These are phyloP conservation scores for Phainopepla nitens DNA, from an alignment of 2,113 vertebrate species.

Conservation along the genomic window DNA sequence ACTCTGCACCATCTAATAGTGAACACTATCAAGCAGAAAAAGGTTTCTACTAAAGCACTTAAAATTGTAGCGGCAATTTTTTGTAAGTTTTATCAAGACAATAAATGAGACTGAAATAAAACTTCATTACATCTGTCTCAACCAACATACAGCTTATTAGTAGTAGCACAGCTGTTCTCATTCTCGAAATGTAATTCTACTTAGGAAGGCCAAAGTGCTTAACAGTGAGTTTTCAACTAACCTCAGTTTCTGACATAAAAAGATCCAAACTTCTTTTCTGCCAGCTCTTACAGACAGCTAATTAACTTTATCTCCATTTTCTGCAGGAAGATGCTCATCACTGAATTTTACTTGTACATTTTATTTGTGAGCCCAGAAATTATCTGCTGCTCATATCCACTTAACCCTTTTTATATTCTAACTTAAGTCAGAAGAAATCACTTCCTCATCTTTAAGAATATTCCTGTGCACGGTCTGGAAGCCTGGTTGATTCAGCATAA, in stretches of 20 bases:
- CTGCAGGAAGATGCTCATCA: not conserved
- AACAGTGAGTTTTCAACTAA: not conserved
- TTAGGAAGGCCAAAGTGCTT: not conserved
- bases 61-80: not conserved
- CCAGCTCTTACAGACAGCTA: not conserved
- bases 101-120: not conserved
- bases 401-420: not conserved
- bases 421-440: not conserved
- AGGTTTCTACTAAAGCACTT: not conserved
- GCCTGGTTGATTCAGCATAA: not conserved
- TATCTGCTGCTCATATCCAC: not conserved
- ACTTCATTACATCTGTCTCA: not conserved
- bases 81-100: not conserved
- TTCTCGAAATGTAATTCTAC: not conserved
- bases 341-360: not conserved
- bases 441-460: not conserved
- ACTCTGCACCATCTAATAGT: not conserved
- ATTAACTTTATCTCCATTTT: not conserved
- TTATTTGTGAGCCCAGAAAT: not conserved
- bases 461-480: not conserved
- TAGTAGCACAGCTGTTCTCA: not conserved
- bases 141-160: not conserved
- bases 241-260: not conserved
- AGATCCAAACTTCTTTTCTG: not conserved
- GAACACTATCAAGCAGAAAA: not conserved